Evolutionary conservation across 2,113 vertebrate genomes (phyloP).

Genomic region (Festucalex cinctus): DNA sequence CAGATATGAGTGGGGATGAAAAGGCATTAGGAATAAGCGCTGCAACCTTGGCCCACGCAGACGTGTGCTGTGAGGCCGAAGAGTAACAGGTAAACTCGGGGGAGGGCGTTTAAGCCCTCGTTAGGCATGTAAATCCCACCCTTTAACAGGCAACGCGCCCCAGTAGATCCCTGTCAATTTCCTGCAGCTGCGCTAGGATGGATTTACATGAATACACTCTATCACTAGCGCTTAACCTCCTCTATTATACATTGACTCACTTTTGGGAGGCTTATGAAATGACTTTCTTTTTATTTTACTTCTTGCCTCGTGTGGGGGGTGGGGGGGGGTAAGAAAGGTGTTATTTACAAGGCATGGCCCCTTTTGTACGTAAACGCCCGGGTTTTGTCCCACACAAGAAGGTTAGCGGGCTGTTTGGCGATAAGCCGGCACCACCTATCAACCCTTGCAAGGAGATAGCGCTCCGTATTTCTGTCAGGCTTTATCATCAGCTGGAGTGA

Average conservation of each 20-base stretch:
- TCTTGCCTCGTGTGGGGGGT: conserved; percentile 38
- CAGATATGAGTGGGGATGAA: conserved; percentile 71
- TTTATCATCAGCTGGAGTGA: conserved; percentile 78
- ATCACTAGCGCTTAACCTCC: conserved; percentile 65
- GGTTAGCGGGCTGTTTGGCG: conserved; percentile 73
- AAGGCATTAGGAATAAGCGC: conserved; percentile 67
- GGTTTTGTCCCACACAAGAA: conserved; percentile 68
- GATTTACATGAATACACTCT: conserved; percentile 79
- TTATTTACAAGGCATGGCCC: conserved; percentile 69
- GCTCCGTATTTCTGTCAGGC: conserved; percentile 77
- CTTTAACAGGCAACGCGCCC: conserved; percentile 77
- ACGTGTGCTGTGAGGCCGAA: conserved; percentile 53
- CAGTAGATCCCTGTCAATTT: conserved; percentile 81
- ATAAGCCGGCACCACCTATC: conserved; percentile 80
- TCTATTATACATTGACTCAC: conserved; percentile 56
- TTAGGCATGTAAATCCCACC: conserved; percentile 84
- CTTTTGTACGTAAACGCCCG: conserved; percentile 77
- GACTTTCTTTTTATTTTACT: conserved; percentile 38
- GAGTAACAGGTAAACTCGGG: conserved; percentile 77
- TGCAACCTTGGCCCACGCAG: conserved; percentile 57
- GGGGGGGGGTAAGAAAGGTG: conserved; percentile 52
- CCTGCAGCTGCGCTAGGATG: conserved; percentile 66
- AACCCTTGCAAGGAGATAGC: conserved; percentile 69
- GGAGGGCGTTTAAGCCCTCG: conserved; percentile 77
- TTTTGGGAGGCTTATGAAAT: conserved; percentile 51